Percentiles rank a stretch among this genome's conserved stretches.
Conservation (phyloP, 1,140 invertebrate genomes). For the Eriocheir sinensis region DNA sequence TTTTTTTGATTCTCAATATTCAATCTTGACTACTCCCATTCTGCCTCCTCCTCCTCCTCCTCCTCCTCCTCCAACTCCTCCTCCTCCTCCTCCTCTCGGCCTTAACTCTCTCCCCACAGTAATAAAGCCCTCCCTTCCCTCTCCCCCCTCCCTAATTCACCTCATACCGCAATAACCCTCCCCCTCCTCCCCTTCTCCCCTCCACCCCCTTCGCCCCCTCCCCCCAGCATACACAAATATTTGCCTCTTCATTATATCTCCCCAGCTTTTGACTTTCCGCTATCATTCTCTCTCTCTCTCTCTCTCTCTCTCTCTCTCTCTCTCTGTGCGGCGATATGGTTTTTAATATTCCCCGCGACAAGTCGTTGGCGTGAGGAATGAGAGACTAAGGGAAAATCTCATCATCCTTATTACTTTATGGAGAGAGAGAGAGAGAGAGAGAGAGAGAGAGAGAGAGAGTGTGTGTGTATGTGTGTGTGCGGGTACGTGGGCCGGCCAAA, state of each 20-base stretch:
- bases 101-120: background rate
- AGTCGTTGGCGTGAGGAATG: background rate
- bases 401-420: slow-evolving; percentile 27
- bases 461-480: background rate
- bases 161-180: too few species aligned
- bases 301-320: background rate
- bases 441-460: slow-evolving; percentile 22
- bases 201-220: background rate
- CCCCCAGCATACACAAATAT: slow-evolving; percentile 24
- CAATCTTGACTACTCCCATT: too few species aligned
- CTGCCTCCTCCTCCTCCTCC: background rate
- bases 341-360: slow-evolving; percentile 11
- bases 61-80: slow-evolving; percentile 8
- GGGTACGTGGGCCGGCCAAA: background rate
- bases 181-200: background rate
- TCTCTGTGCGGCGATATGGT: background rate
- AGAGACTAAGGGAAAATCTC: slow-evolving; percentile 24
- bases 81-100: background rate
- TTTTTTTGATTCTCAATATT: too few species aligned
- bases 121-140: background rate
- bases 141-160: too few species aligned
- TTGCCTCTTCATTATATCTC: slow-evolving; percentile 7
- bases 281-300: slow-evolving; percentile 11
- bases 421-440: slow-evolving; percentile 14
- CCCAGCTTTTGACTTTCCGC: background rate